Conservation (phyloP, 1,140 invertebrate species). For the Subanguina moxae region DNA sequence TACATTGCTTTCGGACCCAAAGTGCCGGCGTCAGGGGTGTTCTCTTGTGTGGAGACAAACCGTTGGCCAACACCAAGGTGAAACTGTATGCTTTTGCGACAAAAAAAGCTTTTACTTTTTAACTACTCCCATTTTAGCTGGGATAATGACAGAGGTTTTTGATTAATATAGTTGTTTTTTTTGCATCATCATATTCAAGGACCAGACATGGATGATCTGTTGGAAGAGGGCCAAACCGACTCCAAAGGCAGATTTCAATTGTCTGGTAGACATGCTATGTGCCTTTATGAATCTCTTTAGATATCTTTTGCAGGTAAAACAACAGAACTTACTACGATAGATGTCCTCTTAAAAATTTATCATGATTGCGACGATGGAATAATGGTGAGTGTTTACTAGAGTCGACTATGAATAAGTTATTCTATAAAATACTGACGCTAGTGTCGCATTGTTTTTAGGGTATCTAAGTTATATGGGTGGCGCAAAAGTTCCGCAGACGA, state of each 20-base stretch:
- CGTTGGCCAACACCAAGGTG: slow-evolving; percentile 32
- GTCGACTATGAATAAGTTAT: background rate
- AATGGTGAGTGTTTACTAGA: slow-evolving; percentile 5
- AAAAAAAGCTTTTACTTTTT: background rate
- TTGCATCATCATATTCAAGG: background rate
- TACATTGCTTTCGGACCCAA: background rate
- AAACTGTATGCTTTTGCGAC: background rate
- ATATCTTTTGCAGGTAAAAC: slow-evolving; percentile 9
- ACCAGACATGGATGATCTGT: slow-evolving; percentile 31
- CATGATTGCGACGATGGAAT: slow-evolving; percentile 37
- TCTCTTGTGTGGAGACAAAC: slow-evolving; percentile 23
- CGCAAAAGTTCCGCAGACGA: too few species aligned
- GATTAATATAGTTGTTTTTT: background rate
- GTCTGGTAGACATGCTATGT: slow-evolving; percentile 5
- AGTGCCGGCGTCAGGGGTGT: background rate
- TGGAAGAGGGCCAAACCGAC: slow-evolving; percentile 29
- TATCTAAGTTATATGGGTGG: too few species aligned
- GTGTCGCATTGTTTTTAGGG: too few species aligned
- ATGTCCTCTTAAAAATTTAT: slow-evolving; percentile 26
- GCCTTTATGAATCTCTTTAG: background rate
- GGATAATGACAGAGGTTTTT: slow-evolving; percentile 31
- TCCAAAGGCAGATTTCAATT: slow-evolving; percentile 24
- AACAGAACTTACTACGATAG: slow-evolving; percentile 30
- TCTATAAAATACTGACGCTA: background rate
- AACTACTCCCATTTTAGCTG: background rate